phyloP scores from a whole-genome alignment of 2,113 vertebrate genomes.

The Hippoglossus stenolepis region DNA sequence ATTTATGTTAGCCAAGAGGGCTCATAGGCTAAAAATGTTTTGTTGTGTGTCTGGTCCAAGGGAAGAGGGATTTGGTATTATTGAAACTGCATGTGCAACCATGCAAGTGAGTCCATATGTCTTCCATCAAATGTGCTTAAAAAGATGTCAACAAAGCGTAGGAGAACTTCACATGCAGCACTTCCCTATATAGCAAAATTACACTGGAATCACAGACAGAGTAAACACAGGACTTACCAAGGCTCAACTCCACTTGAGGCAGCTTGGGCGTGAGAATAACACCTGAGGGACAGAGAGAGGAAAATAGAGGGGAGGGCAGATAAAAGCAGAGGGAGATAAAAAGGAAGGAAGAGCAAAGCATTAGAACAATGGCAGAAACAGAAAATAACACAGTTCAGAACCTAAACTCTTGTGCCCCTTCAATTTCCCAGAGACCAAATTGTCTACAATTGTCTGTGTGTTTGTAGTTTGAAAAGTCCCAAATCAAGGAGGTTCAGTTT shows the following conservation, averaged over 20 bases:
- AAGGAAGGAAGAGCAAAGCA: constrained; percentile 5
- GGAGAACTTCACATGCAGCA: not conserved
- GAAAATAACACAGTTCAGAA: not conserved
- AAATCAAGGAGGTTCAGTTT: not conserved
- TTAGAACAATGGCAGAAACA: constrained; percentile 2
- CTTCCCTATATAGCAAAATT: constrained; percentile 18
- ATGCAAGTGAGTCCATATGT: not conserved
- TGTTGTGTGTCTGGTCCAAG: too few species aligned
- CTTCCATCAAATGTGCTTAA: constrained; percentile 17
- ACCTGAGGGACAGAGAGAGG: constrained; percentile 56
- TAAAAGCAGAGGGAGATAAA: constrained; percentile 19
- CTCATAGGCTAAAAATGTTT: too few species aligned
- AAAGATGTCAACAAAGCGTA: constrained; percentile 1
- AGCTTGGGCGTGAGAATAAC: constrained; percentile 59
- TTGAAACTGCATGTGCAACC: too few species aligned
- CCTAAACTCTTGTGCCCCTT: not conserved
- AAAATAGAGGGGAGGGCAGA: constrained; percentile 5
- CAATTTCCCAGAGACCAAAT: not conserved
- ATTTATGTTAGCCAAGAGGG: too few species aligned
- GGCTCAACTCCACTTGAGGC: constrained; percentile 74
- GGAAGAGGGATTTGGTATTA: too few species aligned
- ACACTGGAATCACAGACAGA: constrained; percentile 1
- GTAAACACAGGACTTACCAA: constrained; percentile 72
- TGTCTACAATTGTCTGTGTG: not conserved
- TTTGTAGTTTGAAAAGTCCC: not conserved